Conservation (phyloP, 2,888 invertebrate species). For the Eupeodes luniger region DNA sequence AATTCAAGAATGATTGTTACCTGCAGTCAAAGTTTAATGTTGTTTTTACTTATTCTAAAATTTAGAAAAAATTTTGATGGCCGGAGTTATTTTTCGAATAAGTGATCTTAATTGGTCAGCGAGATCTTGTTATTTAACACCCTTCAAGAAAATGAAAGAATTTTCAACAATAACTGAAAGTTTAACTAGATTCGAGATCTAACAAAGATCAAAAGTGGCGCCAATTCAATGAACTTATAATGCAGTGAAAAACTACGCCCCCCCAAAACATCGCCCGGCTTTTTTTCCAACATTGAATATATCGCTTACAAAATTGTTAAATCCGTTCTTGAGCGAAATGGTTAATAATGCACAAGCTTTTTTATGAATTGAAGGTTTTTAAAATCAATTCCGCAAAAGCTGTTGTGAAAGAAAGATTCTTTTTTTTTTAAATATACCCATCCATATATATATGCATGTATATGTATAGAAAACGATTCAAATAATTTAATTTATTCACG, state of each 20-base stretch:
- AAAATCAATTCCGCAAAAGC: conserved; percentile 54
- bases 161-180: too few species aligned
- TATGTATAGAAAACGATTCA: conserved; percentile 48
- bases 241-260: background rate
- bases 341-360: conserved; percentile 59
- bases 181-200: too few species aligned
- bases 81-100: too few species aligned
- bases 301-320: background rate
- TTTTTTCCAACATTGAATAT: background rate
- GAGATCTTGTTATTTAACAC: too few species aligned
- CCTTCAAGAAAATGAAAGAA: too few species aligned
- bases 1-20: too few species aligned
- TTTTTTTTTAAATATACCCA: conserved; percentile 8
- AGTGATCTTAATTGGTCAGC: too few species aligned
- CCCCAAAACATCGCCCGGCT: background rate
- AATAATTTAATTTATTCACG: conserved; percentile 68
- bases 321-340: background rate
- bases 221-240: too few species aligned
- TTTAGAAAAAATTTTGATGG: too few species aligned
- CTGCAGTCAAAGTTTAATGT: too few species aligned
- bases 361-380: conserved; percentile 45
- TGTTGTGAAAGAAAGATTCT: conserved; percentile 6
- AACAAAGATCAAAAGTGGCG: too few species aligned
- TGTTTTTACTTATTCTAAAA: too few species aligned
- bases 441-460: background rate